These are phyloP conservation scores for Gasteruption jaculator DNA, from an alignment of 2,888 invertebrate genomes.

Conservation along the genomic window DNA sequence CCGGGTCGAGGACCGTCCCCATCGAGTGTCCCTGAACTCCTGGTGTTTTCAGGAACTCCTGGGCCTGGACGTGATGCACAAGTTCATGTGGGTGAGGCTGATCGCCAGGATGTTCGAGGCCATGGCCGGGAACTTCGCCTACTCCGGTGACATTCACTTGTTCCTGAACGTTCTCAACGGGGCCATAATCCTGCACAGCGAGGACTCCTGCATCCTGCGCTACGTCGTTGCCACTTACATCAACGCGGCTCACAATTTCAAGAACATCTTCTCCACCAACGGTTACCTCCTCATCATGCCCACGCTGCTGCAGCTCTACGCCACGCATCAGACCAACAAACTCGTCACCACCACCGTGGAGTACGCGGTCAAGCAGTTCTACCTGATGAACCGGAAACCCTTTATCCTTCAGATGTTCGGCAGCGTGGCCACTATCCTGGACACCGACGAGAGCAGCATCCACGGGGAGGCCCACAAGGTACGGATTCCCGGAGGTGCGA, in stretches of 20 bases:
- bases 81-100: slow-evolving; percentile 97
- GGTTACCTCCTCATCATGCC: slow-evolving; percentile 98
- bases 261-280: slow-evolving; percentile 96
- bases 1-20: background rate
- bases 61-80: slow-evolving; percentile 93
- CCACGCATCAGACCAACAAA: slow-evolving; percentile 95
- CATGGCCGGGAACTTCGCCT: slow-evolving; percentile 96
- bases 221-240: slow-evolving; percentile 97
- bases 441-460: slow-evolving; percentile 81
- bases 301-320: slow-evolving; percentile 92
- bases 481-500: no score
- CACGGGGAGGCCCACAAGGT: slow-evolving; percentile 92
- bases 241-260: slow-evolving; percentile 96
- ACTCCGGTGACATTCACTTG: slow-evolving; percentile 93
- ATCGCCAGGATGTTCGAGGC: slow-evolving; percentile 96
- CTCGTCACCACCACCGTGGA: slow-evolving; percentile 93
- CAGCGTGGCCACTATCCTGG: slow-evolving; percentile 92
- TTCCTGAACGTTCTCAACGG: slow-evolving; percentile 98
- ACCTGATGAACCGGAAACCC: slow-evolving; percentile 94
- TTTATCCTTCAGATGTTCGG: slow-evolving; percentile 99
- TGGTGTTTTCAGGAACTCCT: slow-evolving; percentile 64
- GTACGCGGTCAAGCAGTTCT: slow-evolving; percentile 98
- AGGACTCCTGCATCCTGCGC: slow-evolving; percentile 91
- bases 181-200: slow-evolving; percentile 92
- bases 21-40: background rate